Evolutionary conservation across 2,888 invertebrate species (phyloP), one percentile per base, ranked within the genome.

Genomic region (Drosophila neonasuta): DNA sequence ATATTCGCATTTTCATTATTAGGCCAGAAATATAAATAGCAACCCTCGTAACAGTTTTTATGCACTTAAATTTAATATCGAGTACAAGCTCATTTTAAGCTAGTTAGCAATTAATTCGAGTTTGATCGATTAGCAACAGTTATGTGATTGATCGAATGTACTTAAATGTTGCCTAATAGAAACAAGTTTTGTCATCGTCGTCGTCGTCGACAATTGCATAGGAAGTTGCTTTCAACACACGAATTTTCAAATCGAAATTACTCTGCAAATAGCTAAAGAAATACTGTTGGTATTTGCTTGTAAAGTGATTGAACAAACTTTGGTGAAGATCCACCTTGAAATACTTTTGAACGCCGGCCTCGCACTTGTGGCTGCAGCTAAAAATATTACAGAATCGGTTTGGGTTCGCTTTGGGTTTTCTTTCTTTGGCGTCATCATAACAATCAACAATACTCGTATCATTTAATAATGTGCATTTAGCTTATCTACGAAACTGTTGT

Each of bases 391-490:
- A 48, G 48, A 60, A 46, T 61, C n/a, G 3, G 34, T 42, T 46
- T 24, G 24, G 24, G 24, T 24, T 24, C 24, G 6, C 24, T 24
- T 24, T 24, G 30, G 15, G n/a, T 49, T 55, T 63, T 49, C 11
- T 15, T 58, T 59, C 11, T 15, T 58, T 59, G 17, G 49, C 76
- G 63, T 66, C 71, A 64, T 70, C 57, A 49, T 50, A 30, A 49
- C 71, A 63, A 76, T 74, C 60, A 58, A 13, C 66, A 69, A 63
- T 80, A 24, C 24, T 24, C 24, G 24, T 24, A 78, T 79, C 72
- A 65, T 64, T 65, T 85, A 69, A 76, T 78, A 69, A 67, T 78
- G 70, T 82, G 77, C 76, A 82, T 80, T 87, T 56, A 54, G 82
- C 80, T 87, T 87, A 83, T 87, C 85, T 71, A 24, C 51, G 56